Conservation (phyloP, 2,888 invertebrate species). For the Pollenia griseotomentosa region DNA sequence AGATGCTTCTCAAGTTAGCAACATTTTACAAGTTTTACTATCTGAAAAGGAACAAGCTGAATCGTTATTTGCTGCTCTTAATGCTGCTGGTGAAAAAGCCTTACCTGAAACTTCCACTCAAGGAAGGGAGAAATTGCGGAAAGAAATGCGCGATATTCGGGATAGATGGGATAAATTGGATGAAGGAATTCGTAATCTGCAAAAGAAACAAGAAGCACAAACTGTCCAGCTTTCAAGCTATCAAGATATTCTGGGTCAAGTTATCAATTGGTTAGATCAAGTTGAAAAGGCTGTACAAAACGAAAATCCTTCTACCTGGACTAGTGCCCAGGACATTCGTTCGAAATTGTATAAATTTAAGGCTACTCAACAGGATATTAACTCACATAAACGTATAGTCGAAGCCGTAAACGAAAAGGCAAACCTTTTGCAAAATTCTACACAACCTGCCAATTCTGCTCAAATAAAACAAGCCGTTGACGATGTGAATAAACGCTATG, state of each 20-base stretch:
- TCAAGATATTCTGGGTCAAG: conserved; percentile 93
- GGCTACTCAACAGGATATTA: conserved; percentile 94
- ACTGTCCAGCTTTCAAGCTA: conserved; percentile 93
- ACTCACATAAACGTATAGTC: conserved; percentile 94
- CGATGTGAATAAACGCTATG: conserved; percentile 91
- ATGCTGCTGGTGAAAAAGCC: conserved; percentile 93
- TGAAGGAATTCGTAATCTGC: conserved; percentile 92
- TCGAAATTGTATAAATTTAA: conserved; percentile 94
- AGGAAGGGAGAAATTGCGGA: conserved; percentile 95
- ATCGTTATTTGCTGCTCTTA: conserved; percentile 90
- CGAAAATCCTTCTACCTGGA: conserved; percentile 89
- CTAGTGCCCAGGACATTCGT: conserved; percentile 93
- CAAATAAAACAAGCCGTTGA: conserved; percentile 89
- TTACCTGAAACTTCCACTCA: conserved; percentile 96
- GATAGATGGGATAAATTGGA: conserved; percentile 95
- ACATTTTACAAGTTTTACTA: conserved; percentile 89
- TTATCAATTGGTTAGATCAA: conserved; percentile 92
- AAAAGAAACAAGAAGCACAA: conserved; percentile 93
- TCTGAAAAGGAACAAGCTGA: conserved; percentile 94
- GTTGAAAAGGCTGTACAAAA: conserved; percentile 91
- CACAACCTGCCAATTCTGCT: conserved; percentile 81
- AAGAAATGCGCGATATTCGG: conserved; percentile 91
- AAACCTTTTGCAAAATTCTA: conserved; percentile 87
- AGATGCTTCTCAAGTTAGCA: conserved; percentile 88
- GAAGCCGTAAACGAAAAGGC: conserved; percentile 96